phyloP scores from a whole-genome alignment of 2,797 vertebrate species.

The Sebastes steindachneri region DNA sequence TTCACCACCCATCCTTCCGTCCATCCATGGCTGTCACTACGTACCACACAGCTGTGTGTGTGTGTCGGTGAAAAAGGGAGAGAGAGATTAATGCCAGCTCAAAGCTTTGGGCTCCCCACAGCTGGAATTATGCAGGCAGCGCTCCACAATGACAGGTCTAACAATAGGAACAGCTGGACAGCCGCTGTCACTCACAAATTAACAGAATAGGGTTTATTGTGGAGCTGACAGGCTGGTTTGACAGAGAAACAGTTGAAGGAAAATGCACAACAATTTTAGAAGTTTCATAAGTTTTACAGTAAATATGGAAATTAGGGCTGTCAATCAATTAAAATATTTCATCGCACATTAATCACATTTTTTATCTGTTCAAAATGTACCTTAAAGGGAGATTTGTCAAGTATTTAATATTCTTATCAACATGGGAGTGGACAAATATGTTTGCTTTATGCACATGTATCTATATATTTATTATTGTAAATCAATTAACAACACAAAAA shows the following conservation, averaged over 20 bases:
- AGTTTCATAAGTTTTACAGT: conserved; percentile 6
- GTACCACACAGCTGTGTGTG: conserved; percentile 83
- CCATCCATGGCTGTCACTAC: conserved; percentile 82
- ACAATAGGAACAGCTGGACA: conserved; percentile 84
- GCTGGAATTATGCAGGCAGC: conserved; percentile 72
- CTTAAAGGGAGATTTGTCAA: no score
- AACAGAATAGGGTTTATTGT: conserved; percentile 47
- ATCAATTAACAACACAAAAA: no score
- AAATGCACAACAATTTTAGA: not conserved
- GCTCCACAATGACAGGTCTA: conserved; percentile 61
- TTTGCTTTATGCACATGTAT: no score
- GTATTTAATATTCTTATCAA: no score
- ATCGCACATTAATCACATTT: no score
- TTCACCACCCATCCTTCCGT: conserved; percentile 86
- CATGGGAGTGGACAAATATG: no score
- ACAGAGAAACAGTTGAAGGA: not conserved
- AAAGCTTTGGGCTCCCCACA: conserved; percentile 72
- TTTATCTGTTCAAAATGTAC: no score
- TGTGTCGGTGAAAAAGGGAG: conserved; percentile 39
- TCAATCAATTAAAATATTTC: no score
- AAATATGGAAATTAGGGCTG: not conserved
- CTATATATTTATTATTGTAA: no score
- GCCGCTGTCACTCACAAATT: conserved; percentile 60
- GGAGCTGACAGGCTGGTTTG: conserved; percentile 27
- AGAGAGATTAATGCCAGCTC: conserved; percentile 72